phyloP scores from a whole-genome alignment of 2,113 vertebrate species.

The Silurus meridionalis region DNA sequence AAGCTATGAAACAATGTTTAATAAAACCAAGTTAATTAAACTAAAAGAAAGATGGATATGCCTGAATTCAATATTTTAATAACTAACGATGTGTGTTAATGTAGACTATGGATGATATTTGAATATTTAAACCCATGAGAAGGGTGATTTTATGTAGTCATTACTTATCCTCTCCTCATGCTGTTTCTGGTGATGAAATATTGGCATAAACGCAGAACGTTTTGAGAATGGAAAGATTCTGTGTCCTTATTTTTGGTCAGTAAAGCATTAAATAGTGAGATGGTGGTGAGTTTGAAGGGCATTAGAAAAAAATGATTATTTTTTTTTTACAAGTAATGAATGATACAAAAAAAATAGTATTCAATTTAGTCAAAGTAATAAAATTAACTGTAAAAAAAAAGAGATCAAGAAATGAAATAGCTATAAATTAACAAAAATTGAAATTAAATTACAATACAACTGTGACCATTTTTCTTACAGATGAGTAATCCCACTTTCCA shows the following conservation, averaged over 20 bases:
- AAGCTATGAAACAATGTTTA: not conserved
- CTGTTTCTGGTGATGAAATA: not conserved
- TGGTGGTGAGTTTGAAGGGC: too few relatives aligned
- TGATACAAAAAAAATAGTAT: too few relatives aligned
- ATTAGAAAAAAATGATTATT: too few relatives aligned
- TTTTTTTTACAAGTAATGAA: too few relatives aligned
- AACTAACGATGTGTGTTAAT: not conserved
- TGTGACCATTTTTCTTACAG: too few relatives aligned
- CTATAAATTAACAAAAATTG: too few relatives aligned
- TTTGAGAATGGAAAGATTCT: not conserved
- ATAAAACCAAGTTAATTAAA: not conserved
- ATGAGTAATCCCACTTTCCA: too few relatives aligned
- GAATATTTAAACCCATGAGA: not conserved
- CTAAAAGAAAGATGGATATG: not conserved
- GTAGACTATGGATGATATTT: not conserved
- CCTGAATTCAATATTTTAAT: not conserved
- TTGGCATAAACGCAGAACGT: not conserved
- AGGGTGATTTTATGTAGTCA: not conserved
- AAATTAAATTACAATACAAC: too few relatives aligned
- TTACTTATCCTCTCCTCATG: not conserved
- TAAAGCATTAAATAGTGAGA: too few relatives aligned
- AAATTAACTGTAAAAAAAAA: too few relatives aligned
- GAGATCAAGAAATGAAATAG: too few relatives aligned
- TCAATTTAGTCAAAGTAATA: too few relatives aligned
- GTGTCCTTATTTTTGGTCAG: not conserved